Conservation (phyloP, 92 coral and sea anemone genomes). For the Epizoanthus stellaris region DNA sequence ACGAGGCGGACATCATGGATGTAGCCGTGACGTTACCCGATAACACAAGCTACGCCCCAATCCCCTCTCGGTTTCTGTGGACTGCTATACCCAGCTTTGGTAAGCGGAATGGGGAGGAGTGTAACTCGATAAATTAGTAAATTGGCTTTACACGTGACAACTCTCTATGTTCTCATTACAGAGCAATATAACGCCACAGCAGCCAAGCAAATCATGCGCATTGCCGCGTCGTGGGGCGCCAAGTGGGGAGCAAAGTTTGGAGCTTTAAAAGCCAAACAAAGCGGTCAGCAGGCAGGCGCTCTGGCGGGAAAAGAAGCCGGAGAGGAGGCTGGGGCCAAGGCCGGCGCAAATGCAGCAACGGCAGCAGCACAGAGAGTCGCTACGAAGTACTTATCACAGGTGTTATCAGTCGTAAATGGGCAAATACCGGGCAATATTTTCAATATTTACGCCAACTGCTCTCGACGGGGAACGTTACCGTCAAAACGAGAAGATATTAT, state of each 20-base stretch:
- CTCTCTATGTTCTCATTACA: neutral
- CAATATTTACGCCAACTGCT: constrained; percentile 33
- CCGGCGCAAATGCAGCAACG: constrained; percentile 35
- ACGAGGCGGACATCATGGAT: constrained; percentile 23
- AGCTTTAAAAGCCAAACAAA: constrained; percentile 21
- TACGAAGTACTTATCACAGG: constrained; percentile 29
- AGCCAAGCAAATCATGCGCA: neutral
- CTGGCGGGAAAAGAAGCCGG: constrained; percentile 36
- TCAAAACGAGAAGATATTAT: constrained; percentile 36
- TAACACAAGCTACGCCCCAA: constrained; percentile 28
- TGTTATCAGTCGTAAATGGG: constrained; percentile 19
- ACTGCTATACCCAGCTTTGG: constrained; percentile 16
- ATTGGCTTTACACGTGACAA: too few species aligned
- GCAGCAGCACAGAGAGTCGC: constrained; percentile 19
- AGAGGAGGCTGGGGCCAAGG: constrained; percentile 18
- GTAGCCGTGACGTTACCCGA: constrained; percentile 33
- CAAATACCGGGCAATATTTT: constrained; percentile 24
- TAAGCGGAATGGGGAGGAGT: neutral
- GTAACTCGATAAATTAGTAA: neutral
- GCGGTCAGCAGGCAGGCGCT: constrained; percentile 33
- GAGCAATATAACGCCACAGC: constrained; percentile 27
- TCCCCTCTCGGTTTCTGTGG: constrained; percentile 32
- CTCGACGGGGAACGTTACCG: constrained; percentile 12
- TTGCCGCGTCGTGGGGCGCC: constrained; percentile 28
- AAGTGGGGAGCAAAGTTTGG: constrained; percentile 39